A percentile compares a stretch with the other conserved stretches of the same genome.
phyloP scores from a whole-genome alignment of 1,140 invertebrate genomes.

The Penaeus vannamei region DNA sequence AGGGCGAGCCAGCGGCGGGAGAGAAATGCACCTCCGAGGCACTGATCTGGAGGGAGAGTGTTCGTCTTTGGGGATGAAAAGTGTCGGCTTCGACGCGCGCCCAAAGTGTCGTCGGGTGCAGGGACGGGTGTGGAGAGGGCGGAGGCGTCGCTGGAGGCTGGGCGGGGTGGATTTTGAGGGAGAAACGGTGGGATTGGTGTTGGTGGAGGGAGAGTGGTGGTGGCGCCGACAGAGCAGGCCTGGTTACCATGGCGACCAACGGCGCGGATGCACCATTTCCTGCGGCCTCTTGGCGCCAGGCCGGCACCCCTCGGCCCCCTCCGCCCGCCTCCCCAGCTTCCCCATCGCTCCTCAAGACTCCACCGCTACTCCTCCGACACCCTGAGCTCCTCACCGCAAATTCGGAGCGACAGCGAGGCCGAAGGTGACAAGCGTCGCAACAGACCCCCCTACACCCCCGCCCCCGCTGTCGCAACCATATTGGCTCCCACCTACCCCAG shows the following conservation, averaged over 20 bases:
- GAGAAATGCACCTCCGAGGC: too few relatives aligned
- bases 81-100: background rate
- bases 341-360: background rate
- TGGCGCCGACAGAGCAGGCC: conserved; percentile 17
- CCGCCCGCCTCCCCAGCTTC: background rate
- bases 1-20: too few relatives aligned
- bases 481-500: too few relatives aligned
- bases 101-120: background rate
- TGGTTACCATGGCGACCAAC: conserved; percentile 50
- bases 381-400: too few relatives aligned
- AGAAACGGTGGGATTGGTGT: background rate
- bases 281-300: conserved; percentile 56
- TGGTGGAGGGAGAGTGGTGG: background rate
- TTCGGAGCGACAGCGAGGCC: too few relatives aligned
- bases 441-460: too few relatives aligned
- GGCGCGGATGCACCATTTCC: conserved; percentile 54
- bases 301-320: background rate
- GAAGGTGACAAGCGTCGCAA: too few relatives aligned
- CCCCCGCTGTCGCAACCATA: too few relatives aligned
- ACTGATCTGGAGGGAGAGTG: too few relatives aligned
- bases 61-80: too few relatives aligned
- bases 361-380: background rate
- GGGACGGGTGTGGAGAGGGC: background rate
- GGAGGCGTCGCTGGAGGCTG: background rate
- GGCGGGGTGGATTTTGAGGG: too few relatives aligned